Evolutionary conservation across 2,113 vertebrate genomes (phyloP), one percentile per base, ranked within the genome.

Genomic region (Sorex fumeus): DNA sequence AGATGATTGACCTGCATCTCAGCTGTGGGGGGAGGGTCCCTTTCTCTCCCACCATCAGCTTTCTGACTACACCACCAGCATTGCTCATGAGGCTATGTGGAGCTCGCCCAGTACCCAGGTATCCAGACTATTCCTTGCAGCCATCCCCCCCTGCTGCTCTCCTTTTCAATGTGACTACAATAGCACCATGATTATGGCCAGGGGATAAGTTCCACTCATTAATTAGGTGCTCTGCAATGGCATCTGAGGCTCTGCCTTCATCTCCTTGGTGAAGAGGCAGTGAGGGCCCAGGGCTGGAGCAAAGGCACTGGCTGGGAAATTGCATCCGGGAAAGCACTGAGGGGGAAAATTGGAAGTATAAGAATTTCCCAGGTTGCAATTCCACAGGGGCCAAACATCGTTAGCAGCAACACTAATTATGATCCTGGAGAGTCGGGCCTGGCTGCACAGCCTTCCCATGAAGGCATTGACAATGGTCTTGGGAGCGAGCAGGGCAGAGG

Each of bases 291-390:
- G 53, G 66, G 71, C 43, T 91, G 53, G 83, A 95, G 62, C 66
- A 89, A 47, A 89, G 57, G 60, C 57, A 2, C 30, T 16, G 21
- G 53, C 43, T 75, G 64, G 84, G 85, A 95, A 95, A 84, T 40
- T 5, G 1, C 12, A 83, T 92, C 90, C 11, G 67, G 40, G 92
- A 96, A 88, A 80, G 79, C 86, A 93, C 72, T 25, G 13, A 95
- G 64, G 57, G 92, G 34, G 77, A 93, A 93, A 95, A 94, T 12
- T 87, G 84, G 62, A 96, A 92, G 67, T 67, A 93, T 91, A 45
- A 94, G 91, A 94, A 93, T 93, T 91, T 94, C 92, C 84, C 95
- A 94, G 92, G 79, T 86, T 91, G 87, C 84, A 94, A 47, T 93
- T 95, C 92, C 77, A 66, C 6, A 74, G 72, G 87, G 91, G 57